These are phyloP conservation scores for Amphiura filiformis DNA, from an alignment of 35 echinoderm and acorn worm genomes.

Conservation along the genomic window DNA sequence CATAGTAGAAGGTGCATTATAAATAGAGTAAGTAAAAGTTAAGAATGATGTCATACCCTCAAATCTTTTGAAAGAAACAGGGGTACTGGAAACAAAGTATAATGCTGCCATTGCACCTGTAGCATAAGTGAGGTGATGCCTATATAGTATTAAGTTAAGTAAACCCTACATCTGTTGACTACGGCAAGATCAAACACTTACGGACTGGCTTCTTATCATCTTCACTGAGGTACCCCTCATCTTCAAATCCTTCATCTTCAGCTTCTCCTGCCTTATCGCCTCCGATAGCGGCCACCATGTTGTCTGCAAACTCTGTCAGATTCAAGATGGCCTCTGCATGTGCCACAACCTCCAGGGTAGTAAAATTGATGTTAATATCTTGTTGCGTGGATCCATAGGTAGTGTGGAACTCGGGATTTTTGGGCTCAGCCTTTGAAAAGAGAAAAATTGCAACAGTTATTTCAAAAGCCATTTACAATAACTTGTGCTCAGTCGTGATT, in stretches of 20 bases:
- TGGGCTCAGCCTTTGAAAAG: conserved; percentile 64
- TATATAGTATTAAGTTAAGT: no score
- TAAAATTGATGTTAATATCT: conserved; percentile 70
- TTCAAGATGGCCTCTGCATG: conserved; percentile 91
- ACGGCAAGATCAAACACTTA: conserved; percentile 52
- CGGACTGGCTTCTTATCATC: conserved; percentile 82
- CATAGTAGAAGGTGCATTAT: no score
- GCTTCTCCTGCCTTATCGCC: conserved; percentile 34
- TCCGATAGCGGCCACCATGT: conserved; percentile 69
- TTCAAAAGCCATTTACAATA: no score
- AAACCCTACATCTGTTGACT: no score
- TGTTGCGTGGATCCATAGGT: conserved; percentile 77
- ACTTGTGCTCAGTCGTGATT: no score
- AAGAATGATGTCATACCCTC: no score
- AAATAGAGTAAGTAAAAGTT: no score
- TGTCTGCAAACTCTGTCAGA: conserved; percentile 89
- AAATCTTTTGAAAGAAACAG: no score
- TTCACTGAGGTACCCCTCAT: conserved; percentile 90
- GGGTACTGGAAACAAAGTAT: no score
- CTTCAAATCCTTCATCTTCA: conserved; percentile 48
- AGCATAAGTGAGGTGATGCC: no score
- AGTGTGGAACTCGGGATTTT: conserved; percentile 84
- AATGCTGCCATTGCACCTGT: no score
- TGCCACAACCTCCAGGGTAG: conserved; percentile 71
- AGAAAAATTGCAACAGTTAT: not conserved